Evolutionary conservation across 2,888 invertebrate genomes (phyloP).

Genomic region (Hetaerina titia): DNA sequence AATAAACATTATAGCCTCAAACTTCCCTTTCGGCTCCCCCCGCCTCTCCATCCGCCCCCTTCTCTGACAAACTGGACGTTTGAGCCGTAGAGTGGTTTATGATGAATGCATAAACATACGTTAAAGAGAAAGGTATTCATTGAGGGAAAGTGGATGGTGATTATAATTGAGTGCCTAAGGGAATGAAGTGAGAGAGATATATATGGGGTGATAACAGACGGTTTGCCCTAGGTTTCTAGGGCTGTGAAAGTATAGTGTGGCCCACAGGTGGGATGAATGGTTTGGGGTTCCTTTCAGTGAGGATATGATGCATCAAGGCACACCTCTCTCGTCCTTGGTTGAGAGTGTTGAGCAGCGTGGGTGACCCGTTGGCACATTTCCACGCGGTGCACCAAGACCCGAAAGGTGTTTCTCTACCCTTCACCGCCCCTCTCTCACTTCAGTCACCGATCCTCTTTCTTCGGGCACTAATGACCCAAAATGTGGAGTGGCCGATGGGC

Average conservation of each 20-base stretch:
- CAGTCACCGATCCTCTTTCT: neutral
- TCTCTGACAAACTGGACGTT: neutral
- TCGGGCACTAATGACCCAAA: slow-evolving; percentile 1
- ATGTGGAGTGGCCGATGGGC: neutral
- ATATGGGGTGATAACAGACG: neutral
- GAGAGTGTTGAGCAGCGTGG: neutral
- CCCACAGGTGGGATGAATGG: neutral
- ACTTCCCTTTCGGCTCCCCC: neutral
- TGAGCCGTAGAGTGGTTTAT: neutral
- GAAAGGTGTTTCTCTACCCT: neutral
- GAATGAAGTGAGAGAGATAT: neutral
- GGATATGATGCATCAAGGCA: neutral
- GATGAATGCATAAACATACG: neutral
- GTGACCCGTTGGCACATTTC: slow-evolving; percentile 32
- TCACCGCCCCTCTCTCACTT: neutral
- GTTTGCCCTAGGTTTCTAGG: neutral
- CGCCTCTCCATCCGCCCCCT: neutral
- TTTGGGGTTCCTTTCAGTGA: neutral
- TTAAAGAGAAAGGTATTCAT: neutral
- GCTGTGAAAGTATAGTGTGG: neutral
- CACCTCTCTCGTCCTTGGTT: neutral
- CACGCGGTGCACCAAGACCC: neutral
- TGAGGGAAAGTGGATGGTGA: neutral
- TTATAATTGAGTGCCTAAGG: neutral
- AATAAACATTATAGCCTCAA: neutral